Percentiles rank a stretch among this genome's conserved stretches.
Conservation (phyloP, 2,113 vertebrate species). For the Euleptes europaea region DNA sequence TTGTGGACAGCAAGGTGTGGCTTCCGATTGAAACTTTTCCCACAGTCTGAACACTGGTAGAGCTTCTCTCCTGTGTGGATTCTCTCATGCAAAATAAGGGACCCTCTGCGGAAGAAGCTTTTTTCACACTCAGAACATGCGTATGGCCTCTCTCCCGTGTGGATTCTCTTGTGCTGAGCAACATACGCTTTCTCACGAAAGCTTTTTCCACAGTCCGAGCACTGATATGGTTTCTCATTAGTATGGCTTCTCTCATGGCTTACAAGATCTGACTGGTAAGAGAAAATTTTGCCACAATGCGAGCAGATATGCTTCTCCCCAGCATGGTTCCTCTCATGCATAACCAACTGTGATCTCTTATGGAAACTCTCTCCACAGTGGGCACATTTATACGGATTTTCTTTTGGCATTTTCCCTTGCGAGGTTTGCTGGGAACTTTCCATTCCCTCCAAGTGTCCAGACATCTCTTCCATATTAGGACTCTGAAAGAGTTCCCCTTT, state of each 20-base stretch:
- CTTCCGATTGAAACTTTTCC: constrained; percentile 47
- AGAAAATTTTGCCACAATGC: constrained; percentile 43
- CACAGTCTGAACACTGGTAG: constrained; percentile 47
- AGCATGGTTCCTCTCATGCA: constrained; percentile 33
- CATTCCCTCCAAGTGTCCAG: neutral
- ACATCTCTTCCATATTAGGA: neutral
- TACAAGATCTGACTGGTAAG: constrained; percentile 26
- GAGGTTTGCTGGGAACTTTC: neutral
- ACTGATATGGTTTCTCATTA: constrained; percentile 50
- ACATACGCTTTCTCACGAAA: constrained; percentile 47
- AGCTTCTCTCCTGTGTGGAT: constrained; percentile 56
- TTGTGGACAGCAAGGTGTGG: constrained; percentile 44
- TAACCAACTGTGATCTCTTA: constrained; percentile 27
- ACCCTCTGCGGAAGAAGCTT: constrained; percentile 48
- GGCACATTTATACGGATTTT: neutral
- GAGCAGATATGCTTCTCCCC: constrained; percentile 31
- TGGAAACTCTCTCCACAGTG: constrained; percentile 16
- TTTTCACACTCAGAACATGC: constrained; percentile 67
- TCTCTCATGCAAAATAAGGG: constrained; percentile 52
- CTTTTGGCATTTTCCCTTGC: neutral
- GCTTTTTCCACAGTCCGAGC: constrained; percentile 55
- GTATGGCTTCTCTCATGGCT: constrained; percentile 54
- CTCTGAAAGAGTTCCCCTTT: neutral
- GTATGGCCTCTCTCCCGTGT: constrained; percentile 57
- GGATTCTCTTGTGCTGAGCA: constrained; percentile 50